Base-by-base conservation (phyloP, 1,140 invertebrate species). In the Drosophila paulistorum region DNA sequence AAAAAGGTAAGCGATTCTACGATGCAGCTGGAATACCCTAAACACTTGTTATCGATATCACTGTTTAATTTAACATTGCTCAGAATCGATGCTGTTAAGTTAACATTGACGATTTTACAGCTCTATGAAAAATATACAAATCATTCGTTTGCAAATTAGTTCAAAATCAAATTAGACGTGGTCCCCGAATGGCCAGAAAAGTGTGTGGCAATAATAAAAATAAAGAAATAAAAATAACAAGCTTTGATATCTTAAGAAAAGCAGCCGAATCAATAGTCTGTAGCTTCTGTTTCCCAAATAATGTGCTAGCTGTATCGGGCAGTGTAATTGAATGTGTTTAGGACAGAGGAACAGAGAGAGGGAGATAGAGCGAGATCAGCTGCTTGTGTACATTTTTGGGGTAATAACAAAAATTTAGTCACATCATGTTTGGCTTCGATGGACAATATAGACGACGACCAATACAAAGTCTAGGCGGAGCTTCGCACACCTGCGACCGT, bases 361-460 rank as follows among this genome's bases (percentile, higher is more conserved):
- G 14, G 57, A 59, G 57, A 35, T 35, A 14, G 57, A 59, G 33
- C 33, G 57, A 59, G 57, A 59, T 59, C 57, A 59, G 57, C 57
- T 66, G 13, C 66, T 48, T 65, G 45, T 35, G 45, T 20, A n/a
- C 57, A 48, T 30, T 59, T 68, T 39, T 39, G 37, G 45, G 14
- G 67, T 51, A 74, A 58, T 41, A 63, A 71, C 23, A 39, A 54
- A 9, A 72, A 75, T 68, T 39, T 72, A 64, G 74, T 70, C 64
- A 62, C 55, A 80, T 80, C 77, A 94, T 94, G 94, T 97, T 97
- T 92, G 96, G 95, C 91, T 99, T 99, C 92, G 97, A 99, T 91
- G 98, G 98, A 57, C 96, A 98, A 90, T 97, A 97, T 92, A 94
- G 96, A 70, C 94, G 96, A 55, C 96, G 95, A 91, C 98, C 98